Percentiles rank a stretch among this genome's conserved stretches.
These are phyloP conservation scores for Peucedramus taeniatus DNA, from an alignment of 2,113 vertebrate species.

Conservation along the genomic window DNA sequence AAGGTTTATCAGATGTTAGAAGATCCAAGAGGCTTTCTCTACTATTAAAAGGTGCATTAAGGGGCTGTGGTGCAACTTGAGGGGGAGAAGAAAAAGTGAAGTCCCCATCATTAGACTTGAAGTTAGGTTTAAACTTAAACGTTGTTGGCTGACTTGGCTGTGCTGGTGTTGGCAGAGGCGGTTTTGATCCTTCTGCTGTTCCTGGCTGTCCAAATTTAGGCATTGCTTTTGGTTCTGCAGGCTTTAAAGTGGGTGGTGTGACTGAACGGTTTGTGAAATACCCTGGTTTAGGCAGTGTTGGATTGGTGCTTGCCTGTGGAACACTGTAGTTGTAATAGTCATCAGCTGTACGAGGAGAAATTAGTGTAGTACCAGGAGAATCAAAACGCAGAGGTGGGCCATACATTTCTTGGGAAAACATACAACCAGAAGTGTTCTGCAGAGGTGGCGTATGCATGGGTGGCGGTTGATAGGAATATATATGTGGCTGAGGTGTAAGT, in stretches of 20 bases:
- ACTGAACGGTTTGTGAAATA: conserved; percentile 92
- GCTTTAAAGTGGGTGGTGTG: conserved; percentile 73
- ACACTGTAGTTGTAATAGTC: conserved; percentile 88
- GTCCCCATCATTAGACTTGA: conserved; percentile 95
- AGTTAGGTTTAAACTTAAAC: conserved; percentile 97
- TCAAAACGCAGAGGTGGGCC: conserved; percentile 86
- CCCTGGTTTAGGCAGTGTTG: conserved; percentile 90
- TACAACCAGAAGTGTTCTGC: conserved; percentile 82
- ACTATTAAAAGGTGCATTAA: conserved; percentile 68
- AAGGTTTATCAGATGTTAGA: conserved; percentile 85
- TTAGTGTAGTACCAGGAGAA: conserved; percentile 82
- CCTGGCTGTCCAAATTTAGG: conserved; percentile 79
- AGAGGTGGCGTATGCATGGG: conserved; percentile 90
- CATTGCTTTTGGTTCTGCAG: conserved; percentile 77
- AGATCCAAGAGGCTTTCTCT: conserved; percentile 89
- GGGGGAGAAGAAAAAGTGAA: conserved; percentile 88
- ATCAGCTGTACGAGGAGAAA: conserved; percentile 88
- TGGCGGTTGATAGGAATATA: conserved; percentile 88
- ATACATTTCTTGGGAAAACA: conserved; percentile 91
- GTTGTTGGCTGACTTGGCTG: conserved; percentile 78
- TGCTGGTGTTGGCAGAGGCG: conserved; percentile 65
- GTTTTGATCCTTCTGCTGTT: conserved; percentile 78
- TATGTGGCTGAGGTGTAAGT: conserved; percentile 88
- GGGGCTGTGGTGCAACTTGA: conserved; percentile 63
- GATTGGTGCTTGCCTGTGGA: conserved; percentile 84